Evolutionary conservation across 1,140 invertebrate genomes (phyloP), one percentile per base, ranked within the genome.

Genomic region (Eulimnadia texana): DNA sequence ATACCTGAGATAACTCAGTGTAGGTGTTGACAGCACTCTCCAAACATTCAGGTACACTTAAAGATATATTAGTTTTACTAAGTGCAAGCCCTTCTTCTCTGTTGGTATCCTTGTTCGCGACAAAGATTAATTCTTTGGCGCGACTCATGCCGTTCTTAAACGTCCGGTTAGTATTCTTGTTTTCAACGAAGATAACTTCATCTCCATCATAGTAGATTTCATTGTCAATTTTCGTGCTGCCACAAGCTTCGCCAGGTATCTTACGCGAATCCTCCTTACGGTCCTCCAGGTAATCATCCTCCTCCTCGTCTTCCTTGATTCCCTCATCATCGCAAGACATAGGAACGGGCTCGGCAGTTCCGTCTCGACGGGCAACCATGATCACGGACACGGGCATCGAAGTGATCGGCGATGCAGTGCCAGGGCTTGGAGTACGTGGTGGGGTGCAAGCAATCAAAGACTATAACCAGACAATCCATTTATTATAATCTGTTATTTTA

Each of bases 111-210:
- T 80, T 77, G 65, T 68, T 77, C 63, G 75, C 77, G 0, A 80
- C 75, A 59, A 82, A 80, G 55, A 80, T 80, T 66, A 79, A 72
- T 61, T 80, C 79, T 61, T 80, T 81, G 6, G 77, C 75, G 19
- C 78, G 71, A 66, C 83, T 84, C n/a, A n/a, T n/a, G 82, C 88
- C 85, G 74, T 88, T 88, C 70, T 84, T 87, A 67, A 88, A 87
- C 11, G 87, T 72, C 33, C 61, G 20, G 20, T 62, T 51, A 22
- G 54, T 57, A 50, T 62, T 56, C 28, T 62, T 62, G 25, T 62
- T 62, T 23, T 56, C 61, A 16, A 57, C 33, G 13, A 57, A 55
- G 10, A 52, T 50, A 6, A 57, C 52, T 28, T 61, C 47, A 23
- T 49, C 59, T 13, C 24, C 59, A 23, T 42, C 60, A 22, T 61